These are phyloP conservation scores for Zingel zingel DNA, from an alignment of 2,113 vertebrate species.

Conservation along the genomic window DNA sequence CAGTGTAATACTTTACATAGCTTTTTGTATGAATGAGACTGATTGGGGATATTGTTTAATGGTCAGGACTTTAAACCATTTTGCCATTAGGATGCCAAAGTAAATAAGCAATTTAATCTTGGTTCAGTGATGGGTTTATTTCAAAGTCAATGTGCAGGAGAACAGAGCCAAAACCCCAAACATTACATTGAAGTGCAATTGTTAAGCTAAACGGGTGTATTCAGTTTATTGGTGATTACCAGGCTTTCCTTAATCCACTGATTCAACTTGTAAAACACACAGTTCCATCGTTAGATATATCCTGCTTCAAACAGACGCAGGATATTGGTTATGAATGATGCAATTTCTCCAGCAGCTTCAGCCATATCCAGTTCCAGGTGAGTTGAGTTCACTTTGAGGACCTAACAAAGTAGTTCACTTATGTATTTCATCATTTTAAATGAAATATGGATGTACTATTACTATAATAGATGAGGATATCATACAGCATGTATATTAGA, in stretches of 20 bases:
- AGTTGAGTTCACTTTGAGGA: background rate
- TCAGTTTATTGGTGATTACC: background rate
- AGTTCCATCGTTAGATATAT: background rate
- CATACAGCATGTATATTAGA: conserved; percentile 15
- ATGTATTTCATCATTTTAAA: conserved; percentile 47
- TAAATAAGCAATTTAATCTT: background rate
- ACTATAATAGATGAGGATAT: conserved; percentile 38
- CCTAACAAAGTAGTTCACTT: conserved; percentile 19
- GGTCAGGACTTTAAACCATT: background rate
- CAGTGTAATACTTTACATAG: no score
- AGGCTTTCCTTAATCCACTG: background rate
- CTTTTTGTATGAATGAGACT: no score
- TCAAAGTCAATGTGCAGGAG: background rate
- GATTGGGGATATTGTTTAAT: background rate
- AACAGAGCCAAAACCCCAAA: background rate
- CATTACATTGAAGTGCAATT: background rate
- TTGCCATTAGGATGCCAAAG: background rate
- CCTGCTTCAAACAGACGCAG: background rate
- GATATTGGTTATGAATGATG: conserved; percentile 27
- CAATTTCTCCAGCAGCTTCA: conserved; percentile 1
- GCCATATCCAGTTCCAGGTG: background rate
- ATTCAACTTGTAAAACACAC: background rate
- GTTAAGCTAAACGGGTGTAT: background rate
- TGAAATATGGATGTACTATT: conserved; percentile 34
- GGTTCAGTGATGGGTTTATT: background rate